A percentile compares a stretch with the other conserved stretches of the same genome.
These are phyloP conservation scores for Centroberyx gerrardi DNA, from an alignment of 2,797 vertebrate species.

Conservation along the genomic window DNA sequence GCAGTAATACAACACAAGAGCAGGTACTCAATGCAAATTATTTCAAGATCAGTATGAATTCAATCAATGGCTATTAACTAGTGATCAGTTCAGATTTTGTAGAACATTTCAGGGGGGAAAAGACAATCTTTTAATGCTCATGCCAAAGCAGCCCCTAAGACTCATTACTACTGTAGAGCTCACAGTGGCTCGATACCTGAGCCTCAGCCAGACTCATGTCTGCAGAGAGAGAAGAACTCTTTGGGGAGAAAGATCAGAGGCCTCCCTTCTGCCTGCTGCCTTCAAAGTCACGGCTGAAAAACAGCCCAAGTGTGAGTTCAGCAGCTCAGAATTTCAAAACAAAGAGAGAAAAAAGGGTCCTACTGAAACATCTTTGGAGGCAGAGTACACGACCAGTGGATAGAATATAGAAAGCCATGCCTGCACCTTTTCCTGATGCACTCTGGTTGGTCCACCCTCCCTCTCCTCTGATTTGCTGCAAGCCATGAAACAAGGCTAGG, in stretches of 20 bases:
- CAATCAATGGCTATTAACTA: slow-evolving; percentile 49
- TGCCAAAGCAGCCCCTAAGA: slow-evolving; percentile 66
- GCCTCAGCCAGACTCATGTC: slow-evolving; percentile 58
- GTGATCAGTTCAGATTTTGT: slow-evolving; percentile 41
- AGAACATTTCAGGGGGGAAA: slow-evolving; percentile 24
- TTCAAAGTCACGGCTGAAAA: slow-evolving; percentile 83
- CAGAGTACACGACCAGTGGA: slow-evolving; percentile 43
- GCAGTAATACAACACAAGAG: slow-evolving; percentile 30
- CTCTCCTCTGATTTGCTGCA: slow-evolving; percentile 29
- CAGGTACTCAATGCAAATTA: slow-evolving; percentile 57
- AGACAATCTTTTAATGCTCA: slow-evolving; percentile 3
- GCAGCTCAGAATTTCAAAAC: slow-evolving; percentile 79
- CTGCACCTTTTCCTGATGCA: slow-evolving; percentile 40
- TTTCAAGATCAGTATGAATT: slow-evolving; percentile 46
- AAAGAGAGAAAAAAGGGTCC: slow-evolving; percentile 64
- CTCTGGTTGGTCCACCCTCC: slow-evolving; percentile 12
- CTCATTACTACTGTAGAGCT: slow-evolving; percentile 64
- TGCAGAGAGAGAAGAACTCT: slow-evolving; percentile 68
- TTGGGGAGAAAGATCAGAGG: slow-evolving; percentile 81
- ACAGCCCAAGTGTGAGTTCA: slow-evolving; percentile 77
- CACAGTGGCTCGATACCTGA: slow-evolving; percentile 71
- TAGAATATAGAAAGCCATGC: slow-evolving; percentile 56
- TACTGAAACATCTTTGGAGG: slow-evolving; percentile 63
- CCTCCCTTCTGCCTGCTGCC: slow-evolving; percentile 76
- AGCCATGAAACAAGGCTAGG: slow-evolving; percentile 20